These are phyloP conservation scores for Ctena decussata DNA, from an alignment of 2,888 invertebrate genomes.

Conservation along the genomic window DNA sequence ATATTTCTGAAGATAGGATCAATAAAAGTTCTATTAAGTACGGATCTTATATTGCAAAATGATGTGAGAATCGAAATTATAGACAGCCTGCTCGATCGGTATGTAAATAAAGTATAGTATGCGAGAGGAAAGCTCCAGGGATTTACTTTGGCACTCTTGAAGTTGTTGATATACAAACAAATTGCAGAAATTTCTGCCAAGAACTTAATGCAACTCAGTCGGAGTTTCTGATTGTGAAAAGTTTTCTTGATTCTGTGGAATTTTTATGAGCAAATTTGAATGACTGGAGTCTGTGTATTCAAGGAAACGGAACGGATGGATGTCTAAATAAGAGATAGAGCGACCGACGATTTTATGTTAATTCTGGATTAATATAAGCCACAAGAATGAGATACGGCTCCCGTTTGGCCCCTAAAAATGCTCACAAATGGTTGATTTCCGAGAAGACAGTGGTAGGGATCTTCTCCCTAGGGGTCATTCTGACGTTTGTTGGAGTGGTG, in stretches of 20 bases:
- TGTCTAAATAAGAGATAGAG: background rate
- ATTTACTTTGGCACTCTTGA: background rate
- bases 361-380: background rate
- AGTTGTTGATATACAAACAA: background rate
- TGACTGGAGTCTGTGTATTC: background rate
- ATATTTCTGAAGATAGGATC: background rate
- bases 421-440: slow-evolving; percentile 74
- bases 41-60: background rate
- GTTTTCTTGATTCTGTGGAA: background rate
- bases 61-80: background rate
- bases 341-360: background rate
- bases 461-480: slow-evolving; percentile 76
- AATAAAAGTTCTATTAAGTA: slow-evolving; percentile 10
- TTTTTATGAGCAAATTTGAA: background rate
- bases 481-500: slow-evolving; percentile 79
- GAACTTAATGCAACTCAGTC: background rate
- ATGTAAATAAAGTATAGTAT: background rate
- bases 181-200: background rate
- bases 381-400: slow-evolving; percentile 39
- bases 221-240: background rate
- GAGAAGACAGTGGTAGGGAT: slow-evolving; percentile 70
- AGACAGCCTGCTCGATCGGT: background rate
- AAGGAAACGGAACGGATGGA: background rate
- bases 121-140: background rate
- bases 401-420: slow-evolving; percentile 58